A percentile compares a stretch with the other conserved stretches of the same genome.
Evolutionary conservation across 2,113 vertebrate genomes (phyloP).

Genomic region (Pogonocichla stellata): DNA sequence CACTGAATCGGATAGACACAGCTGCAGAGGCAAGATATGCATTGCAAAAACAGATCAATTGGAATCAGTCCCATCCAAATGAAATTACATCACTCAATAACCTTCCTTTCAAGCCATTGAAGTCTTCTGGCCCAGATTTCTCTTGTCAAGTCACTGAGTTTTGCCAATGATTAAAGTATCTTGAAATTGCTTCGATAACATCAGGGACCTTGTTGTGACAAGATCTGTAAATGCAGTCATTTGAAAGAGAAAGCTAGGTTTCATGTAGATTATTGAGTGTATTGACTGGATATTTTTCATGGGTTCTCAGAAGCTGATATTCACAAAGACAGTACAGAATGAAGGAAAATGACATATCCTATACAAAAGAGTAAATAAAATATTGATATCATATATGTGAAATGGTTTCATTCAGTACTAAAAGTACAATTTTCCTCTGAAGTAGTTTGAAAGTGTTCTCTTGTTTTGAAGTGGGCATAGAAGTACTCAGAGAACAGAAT

Average conservation of each 20-base stretch:
- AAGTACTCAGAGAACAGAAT: background rate
- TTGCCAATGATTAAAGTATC: slow-evolving; percentile 83
- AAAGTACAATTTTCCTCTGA: background rate
- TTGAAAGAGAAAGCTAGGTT: slow-evolving; percentile 72
- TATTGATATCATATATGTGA: background rate
- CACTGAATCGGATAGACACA: slow-evolving; percentile 74
- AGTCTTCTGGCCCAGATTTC: slow-evolving; percentile 69
- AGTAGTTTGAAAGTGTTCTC: background rate
- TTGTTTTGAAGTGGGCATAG: background rate
- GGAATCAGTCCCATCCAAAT: slow-evolving; percentile 73
- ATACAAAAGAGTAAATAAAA: slow-evolving; percentile 14
- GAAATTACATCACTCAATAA: slow-evolving; percentile 87
- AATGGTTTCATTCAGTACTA: background rate
- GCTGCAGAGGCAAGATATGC: slow-evolving; percentile 74
- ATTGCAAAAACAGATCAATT: slow-evolving; percentile 79
- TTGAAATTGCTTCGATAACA: slow-evolving; percentile 82
- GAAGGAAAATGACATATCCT: background rate
- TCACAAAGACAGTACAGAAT: slow-evolving; percentile 17
- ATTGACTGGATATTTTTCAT: slow-evolving; percentile 16
- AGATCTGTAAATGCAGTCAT: slow-evolving; percentile 71
- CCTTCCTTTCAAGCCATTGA: slow-evolving; percentile 81
- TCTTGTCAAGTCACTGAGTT: slow-evolving; percentile 75
- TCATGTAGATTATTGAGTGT: slow-evolving; percentile 14
- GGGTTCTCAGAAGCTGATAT: background rate
- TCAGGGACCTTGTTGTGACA: slow-evolving; percentile 80